Evolutionary conservation across 2,888 invertebrate genomes (phyloP).

Genomic region (Phania funesta): DNA sequence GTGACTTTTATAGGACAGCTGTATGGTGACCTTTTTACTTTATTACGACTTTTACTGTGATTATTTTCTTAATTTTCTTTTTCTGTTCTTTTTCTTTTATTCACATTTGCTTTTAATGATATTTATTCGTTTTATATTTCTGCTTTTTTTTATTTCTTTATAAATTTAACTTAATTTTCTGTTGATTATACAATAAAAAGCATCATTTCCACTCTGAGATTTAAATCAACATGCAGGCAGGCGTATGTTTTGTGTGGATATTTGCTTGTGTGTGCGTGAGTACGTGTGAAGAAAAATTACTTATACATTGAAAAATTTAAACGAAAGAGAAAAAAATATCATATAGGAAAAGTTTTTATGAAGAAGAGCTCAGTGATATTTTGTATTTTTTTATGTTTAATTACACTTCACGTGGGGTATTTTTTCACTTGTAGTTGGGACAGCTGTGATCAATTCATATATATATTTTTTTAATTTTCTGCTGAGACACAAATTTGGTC

Average conservation of each 20-base stretch:
- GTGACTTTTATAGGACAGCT: neutral
- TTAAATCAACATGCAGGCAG: conserved; percentile 11
- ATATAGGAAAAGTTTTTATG: neutral
- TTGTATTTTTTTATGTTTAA: too few species aligned
- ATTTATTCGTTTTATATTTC: conserved; percentile 13
- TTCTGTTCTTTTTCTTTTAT: neutral
- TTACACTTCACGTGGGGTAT: too few species aligned
- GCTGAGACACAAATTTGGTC: too few species aligned
- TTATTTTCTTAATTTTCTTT: conserved; percentile 11
- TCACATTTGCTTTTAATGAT: conserved; percentile 19
- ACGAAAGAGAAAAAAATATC: neutral
- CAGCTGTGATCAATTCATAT: too few species aligned
- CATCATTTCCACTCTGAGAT: conserved; percentile 7
- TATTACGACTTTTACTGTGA: too few species aligned
- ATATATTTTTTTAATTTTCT: too few species aligned
- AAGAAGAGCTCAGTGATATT: too few species aligned
- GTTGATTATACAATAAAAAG: conserved; percentile 47
- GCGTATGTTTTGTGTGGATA: neutral
- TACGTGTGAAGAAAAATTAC: conserved; percentile 27
- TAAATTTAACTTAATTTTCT: conserved; percentile 63
- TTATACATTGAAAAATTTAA: conserved; percentile 14
- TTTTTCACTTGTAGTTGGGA: too few species aligned
- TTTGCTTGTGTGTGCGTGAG: neutral
- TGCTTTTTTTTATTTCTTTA: conserved; percentile 18
- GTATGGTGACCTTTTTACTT: too few species aligned